Evolutionary conservation across 2,888 invertebrate genomes (phyloP), one percentile per base, ranked within the genome.

Genomic region (Macrophya alboannulata): DNA sequence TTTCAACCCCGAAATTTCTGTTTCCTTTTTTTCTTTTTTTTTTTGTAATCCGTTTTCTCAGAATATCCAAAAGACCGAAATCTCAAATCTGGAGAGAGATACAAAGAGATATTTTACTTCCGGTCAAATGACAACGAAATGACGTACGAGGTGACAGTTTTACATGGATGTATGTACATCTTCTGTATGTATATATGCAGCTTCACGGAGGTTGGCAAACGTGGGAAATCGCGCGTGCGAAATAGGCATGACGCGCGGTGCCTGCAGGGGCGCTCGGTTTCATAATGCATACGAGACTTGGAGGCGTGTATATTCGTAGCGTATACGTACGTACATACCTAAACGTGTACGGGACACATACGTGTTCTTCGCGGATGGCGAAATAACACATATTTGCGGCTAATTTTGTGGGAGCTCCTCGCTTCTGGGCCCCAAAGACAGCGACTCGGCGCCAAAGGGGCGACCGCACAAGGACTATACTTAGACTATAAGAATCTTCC

Each of bases 151-250:
- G 9, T 71, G 71, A 71, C 71, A 71, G n/a, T 9, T 31, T 31
- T 37, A 71, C 40, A 3, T n/a, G 45, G 43, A 40, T 21, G 72
- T 74, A 2, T n/a, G 71, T n/a, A 62, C 31, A 31, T 31, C 31
- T 31, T 2, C 31, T 31, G 31, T 15, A 48, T 15, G 48, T 48
- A 68, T 48, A 68, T n/a, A 10, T n/a, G 51, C 15, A 77, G 51
- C 77, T 59, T 51, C 76, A 12, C 31, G 79, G 79, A 62, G 82
- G 82, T 65, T 83, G 88, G 89, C 90, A 88, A 88, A 91, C 92
- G 92, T 92, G 92, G 91, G 92, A 92, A 92, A 92, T 90, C 87
- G 89, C 91, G 91, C 90, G 91, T 92, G 92, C 89, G 89, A 88
- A 89, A 89, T 88, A 87, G 88, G 88, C 89, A 89, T 88, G 87